These are phyloP conservation scores for Ditylenchus dipsaci DNA, from an alignment of 1,140 invertebrate species.

Conservation along the genomic window DNA sequence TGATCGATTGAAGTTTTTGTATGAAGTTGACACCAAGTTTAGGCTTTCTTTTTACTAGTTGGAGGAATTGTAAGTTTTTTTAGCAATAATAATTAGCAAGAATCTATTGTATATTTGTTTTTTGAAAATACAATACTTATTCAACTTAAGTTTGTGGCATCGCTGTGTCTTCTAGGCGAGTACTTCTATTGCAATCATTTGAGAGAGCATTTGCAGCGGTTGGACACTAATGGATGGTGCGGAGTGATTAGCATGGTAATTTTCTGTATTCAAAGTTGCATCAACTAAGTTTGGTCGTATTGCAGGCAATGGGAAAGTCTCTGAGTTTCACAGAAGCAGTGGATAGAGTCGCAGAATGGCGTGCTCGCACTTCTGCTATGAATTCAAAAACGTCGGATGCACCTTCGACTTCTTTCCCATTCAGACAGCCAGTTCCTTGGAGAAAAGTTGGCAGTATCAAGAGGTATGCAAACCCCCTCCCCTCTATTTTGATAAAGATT, in stretches of 20 bases:
- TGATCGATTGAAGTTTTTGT: too few species aligned
- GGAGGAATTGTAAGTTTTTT: constrained; percentile 69
- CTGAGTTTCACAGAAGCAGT: constrained; percentile 51
- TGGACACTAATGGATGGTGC: constrained; percentile 74
- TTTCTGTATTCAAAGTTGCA: not conserved
- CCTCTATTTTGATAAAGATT: too few species aligned
- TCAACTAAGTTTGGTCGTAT: not conserved
- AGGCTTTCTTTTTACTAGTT: constrained; percentile 85
- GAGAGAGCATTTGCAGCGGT: constrained; percentile 78
- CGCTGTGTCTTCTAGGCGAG: constrained; percentile 78
- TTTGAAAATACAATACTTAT: not conserved
- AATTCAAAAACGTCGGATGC: too few species aligned
- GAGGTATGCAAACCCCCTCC: too few species aligned
- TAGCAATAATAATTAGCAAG: not conserved
- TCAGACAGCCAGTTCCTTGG: too few species aligned
- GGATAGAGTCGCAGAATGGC: constrained; percentile 47
- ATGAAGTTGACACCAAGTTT: too few species aligned
- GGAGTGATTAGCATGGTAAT: constrained; percentile 77
- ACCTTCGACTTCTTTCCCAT: too few species aligned
- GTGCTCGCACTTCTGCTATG: not conserved
- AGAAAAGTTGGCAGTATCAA: too few species aligned
- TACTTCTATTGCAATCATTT: constrained; percentile 86
- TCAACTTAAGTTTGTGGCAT: constrained; percentile 68
- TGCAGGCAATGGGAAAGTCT: constrained; percentile 53
- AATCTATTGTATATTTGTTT: not conserved